A percentile compares a stretch with the other conserved stretches of the same genome.
These are phyloP conservation scores for Perodicticus potto DNA, from an alignment of 2,797 vertebrate genomes.

Conservation along the genomic window DNA sequence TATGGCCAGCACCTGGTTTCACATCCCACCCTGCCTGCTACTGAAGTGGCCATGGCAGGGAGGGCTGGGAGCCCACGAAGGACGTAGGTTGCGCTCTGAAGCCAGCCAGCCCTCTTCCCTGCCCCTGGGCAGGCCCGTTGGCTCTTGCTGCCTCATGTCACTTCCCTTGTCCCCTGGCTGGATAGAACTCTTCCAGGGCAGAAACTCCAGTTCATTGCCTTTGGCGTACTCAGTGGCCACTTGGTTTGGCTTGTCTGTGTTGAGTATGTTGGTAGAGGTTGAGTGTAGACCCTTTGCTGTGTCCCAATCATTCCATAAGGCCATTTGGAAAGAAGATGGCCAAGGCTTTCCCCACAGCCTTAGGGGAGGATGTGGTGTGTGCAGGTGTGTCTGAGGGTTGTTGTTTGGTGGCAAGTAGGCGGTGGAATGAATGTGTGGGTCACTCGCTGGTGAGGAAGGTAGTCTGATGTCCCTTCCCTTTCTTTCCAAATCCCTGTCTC, in stretches of 20 bases:
- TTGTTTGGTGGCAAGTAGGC: not conserved
- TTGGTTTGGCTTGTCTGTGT: not conserved
- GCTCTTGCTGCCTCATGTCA: not conserved
- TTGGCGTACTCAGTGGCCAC: not conserved
- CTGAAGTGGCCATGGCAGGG: not conserved
- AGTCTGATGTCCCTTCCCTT: not conserved
- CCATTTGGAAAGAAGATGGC: not conserved
- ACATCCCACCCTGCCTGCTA: not conserved
- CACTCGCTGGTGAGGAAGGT: not conserved
- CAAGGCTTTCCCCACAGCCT: not conserved
- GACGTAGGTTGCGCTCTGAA: not conserved
- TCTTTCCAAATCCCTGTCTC: not conserved
- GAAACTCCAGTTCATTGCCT: not conserved
- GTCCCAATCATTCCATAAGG: not conserved
- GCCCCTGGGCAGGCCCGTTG: not conserved
- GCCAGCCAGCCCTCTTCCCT: not conserved
- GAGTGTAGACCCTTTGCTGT: not conserved
- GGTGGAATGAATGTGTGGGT: not conserved
- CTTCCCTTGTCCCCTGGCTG: not conserved
- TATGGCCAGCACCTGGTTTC: not conserved
- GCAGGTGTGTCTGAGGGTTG: slow-evolving; percentile 12
- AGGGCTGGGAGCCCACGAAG: not conserved
- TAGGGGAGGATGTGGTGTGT: not conserved
- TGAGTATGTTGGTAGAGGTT: not conserved
- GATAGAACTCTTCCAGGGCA: not conserved